Evolutionary conservation across 35 echinoderm and acorn worm species (phyloP).

Genomic region (Patiria miniata): DNA sequence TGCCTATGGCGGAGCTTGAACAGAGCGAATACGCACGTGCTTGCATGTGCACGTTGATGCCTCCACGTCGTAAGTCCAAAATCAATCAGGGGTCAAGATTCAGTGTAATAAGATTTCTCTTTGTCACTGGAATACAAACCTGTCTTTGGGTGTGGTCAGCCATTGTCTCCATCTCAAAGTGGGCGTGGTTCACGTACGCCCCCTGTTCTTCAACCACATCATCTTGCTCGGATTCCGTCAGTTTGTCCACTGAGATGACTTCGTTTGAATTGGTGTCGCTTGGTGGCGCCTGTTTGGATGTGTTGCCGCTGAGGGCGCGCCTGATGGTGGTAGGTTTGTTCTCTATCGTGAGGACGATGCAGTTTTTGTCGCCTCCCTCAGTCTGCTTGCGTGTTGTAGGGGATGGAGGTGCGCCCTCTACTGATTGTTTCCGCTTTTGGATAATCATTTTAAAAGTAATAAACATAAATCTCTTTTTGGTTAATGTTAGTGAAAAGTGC

Average conservation of each 20-base stretch:
- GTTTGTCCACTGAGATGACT: background rate
- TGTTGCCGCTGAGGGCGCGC: background rate
- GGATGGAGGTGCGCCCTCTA: background rate
- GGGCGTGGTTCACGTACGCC: conserved; percentile 1
- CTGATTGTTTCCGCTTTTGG: background rate
- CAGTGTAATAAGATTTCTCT: background rate
- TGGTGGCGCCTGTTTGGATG: background rate
- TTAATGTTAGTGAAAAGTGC: background rate
- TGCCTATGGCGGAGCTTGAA: too few relatives aligned
- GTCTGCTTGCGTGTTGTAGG: background rate
- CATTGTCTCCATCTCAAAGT: background rate
- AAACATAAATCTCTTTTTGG: too few relatives aligned
- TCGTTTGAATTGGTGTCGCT: background rate
- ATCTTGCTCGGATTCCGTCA: background rate
- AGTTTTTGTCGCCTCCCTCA: background rate
- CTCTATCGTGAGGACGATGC: background rate
- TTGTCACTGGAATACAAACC: background rate
- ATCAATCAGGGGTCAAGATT: too few relatives aligned
- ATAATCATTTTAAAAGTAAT: background rate
- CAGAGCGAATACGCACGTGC: too few relatives aligned
- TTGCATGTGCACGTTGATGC: too few relatives aligned
- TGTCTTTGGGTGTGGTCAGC: background rate
- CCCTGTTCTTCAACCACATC: background rate
- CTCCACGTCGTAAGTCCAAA: too few relatives aligned
- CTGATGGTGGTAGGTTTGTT: background rate